Evolutionary conservation across 2,888 invertebrate genomes (phyloP), one percentile per base, ranked within the genome.

Genomic region (Drepana falcataria): DNA sequence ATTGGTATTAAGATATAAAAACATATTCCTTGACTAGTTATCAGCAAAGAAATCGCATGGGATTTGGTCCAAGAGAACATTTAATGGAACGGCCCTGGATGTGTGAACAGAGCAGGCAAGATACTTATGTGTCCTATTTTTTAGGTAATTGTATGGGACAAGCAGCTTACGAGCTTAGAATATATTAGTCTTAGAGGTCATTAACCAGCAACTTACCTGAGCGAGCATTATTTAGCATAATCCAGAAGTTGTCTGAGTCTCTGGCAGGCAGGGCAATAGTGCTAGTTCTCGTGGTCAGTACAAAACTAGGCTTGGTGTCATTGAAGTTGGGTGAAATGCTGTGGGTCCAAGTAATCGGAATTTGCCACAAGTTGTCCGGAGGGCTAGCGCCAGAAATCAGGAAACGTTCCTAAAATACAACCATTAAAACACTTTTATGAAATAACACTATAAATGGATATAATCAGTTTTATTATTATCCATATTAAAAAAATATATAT

Each of bases 181-280:
- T 21, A 21, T 21, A 21, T 21, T 21, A 21, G 21, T 21, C 21
- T 21, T 21, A 21, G 21, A 21, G 21, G 21, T 21, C 21, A 21
- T 34, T 2, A 4, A 48, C 0, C 48, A 9, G 9, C 33, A 7
- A 60, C 63, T 57, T 69, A 89, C 91, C 89, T 58, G 90, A 87
- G 54, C 87, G 87, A 53, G 74, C 79, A 51, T 82, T 68, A 69
- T 94, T 94, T 51, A 93, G 84, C 52, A 94, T 81, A 9, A 94
- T 85, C 92, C 93, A 94, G 56, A 91, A 79, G 44, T 9, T 44
- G 44, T 44, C 44, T 1, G 6, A 9, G 47, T 84, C 71, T 53
- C 85, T 87, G 55, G 80, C 44, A 0, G 57, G 61, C 37, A 68
- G 77, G 6, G 65, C 56, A 1, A 86, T 59, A 1, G 61, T 65